Conservation (phyloP, 2,113 vertebrate species). For the Salvator merianae region DNA sequence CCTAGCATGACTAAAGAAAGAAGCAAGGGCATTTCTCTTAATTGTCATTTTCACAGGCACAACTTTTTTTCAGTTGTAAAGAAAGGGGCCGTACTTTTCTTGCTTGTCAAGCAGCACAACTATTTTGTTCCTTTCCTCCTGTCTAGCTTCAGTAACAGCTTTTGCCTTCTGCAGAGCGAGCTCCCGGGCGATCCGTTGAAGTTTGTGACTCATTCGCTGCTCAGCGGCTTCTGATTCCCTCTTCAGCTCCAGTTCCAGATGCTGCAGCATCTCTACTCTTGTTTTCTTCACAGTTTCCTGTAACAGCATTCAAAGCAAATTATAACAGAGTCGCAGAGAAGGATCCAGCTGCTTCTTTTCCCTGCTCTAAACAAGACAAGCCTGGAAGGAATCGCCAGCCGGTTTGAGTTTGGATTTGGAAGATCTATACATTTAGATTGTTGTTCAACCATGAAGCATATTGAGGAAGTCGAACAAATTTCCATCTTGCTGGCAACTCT, state of each 20-base stretch:
- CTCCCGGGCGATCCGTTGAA: constrained; percentile 59
- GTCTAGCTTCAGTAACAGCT: constrained; percentile 55
- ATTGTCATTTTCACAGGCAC: neutral
- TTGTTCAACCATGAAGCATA: too few relatives aligned
- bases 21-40: too few relatives aligned
- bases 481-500: neutral
- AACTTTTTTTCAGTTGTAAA: neutral
- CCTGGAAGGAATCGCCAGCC: neutral
- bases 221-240: constrained; percentile 64
- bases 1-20: too few relatives aligned
- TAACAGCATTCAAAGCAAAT: constrained; percentile 21
- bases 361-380: constrained; percentile 12
- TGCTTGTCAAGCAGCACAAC: constrained; percentile 14
- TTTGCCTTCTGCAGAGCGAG: constrained; percentile 58
- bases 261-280: constrained; percentile 46
- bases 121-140: constrained; percentile 52
- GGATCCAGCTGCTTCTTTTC: neutral
- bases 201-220: constrained; percentile 65
- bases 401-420: neutral
- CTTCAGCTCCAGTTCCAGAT: constrained; percentile 50
- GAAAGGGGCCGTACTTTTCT: constrained; percentile 51
- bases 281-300: constrained; percentile 60
- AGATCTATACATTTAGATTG: neutral
- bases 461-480: neutral
- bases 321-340: neutral